A percentile compares a stretch with the other conserved stretches of the same genome.
Evolutionary conservation across 2,797 vertebrate species (phyloP).

Genomic region (Neosilurus hyrtlii): DNA sequence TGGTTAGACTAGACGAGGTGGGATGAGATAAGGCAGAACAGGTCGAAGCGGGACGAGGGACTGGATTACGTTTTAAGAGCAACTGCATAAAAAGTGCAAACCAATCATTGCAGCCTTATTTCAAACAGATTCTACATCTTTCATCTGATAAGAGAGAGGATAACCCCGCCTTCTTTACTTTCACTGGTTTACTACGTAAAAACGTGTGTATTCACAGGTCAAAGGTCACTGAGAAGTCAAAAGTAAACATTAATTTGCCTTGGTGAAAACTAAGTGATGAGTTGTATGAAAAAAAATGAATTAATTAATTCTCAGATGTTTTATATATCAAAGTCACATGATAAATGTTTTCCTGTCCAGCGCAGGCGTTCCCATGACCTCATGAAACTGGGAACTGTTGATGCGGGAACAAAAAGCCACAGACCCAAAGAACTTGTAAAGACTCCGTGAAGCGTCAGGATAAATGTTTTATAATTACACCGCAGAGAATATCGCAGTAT

Average conservation of each 20-base stretch:
- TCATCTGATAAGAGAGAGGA: not conserved
- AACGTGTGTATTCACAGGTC: not conserved
- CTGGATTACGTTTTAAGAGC: not conserved
- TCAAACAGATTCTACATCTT: not conserved
- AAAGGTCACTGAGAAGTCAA: not conserved
- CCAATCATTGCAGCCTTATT: not conserved
- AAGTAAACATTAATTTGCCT: too few relatives aligned
- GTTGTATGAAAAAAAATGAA: not conserved
- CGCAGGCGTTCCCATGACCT: not conserved
- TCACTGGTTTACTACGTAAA: not conserved
- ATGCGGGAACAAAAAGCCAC: not conserved
- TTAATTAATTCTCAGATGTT: not conserved
- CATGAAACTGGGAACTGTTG: constrained; percentile 1
- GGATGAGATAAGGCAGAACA: too few relatives aligned
- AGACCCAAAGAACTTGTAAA: constrained; percentile 6
- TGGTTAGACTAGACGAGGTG: too few relatives aligned
- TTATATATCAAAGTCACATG: not conserved
- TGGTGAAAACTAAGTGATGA: not conserved
- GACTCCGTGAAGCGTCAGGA: constrained; percentile 19
- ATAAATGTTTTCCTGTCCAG: not conserved
- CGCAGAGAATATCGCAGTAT: constrained; percentile 53
- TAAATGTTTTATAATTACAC: constrained; percentile 32
- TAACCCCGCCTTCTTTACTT: not conserved
- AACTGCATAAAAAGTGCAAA: not conserved
- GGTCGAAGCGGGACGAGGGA: too few relatives aligned